phyloP scores from a whole-genome alignment of 2,113 vertebrate genomes.

The Passer montanus region DNA sequence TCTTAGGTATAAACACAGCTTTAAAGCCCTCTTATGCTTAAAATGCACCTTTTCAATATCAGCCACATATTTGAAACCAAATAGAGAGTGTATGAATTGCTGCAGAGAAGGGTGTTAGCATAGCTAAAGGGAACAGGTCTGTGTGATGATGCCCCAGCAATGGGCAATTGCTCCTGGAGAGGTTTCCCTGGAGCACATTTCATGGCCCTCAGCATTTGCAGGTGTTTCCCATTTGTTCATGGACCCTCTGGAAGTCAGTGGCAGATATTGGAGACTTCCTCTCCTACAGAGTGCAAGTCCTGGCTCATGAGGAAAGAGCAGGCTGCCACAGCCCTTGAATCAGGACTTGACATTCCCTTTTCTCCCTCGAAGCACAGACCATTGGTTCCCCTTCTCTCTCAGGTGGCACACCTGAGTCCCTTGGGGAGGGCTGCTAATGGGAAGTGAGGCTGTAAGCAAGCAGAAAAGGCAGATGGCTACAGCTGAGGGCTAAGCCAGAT shows the following conservation, averaged over 20 bases:
- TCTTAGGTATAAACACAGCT: neutral
- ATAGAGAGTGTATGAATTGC: neutral
- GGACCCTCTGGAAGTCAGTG: neutral
- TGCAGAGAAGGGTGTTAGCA: neutral
- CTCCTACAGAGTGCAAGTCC: neutral
- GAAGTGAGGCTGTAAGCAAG: neutral
- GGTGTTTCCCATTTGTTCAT: neutral
- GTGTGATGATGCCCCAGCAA: neutral
- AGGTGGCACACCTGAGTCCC: neutral
- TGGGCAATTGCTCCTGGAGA: neutral
- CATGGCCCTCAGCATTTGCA: neutral
- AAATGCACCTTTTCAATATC: neutral
- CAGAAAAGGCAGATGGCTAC: conserved; percentile 28
- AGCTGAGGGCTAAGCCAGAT: neutral
- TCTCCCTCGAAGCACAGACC: neutral
- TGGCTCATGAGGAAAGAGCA: neutral
- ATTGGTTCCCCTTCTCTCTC: conserved; percentile 7
- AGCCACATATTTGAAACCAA: neutral
- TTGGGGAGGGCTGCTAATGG: neutral
- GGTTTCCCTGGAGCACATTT: neutral
- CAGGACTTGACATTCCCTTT: neutral
- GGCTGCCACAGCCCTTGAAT: neutral
- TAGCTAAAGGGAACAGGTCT: neutral
- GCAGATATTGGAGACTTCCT: neutral
- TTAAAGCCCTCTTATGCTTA: neutral